Evolutionary conservation across 2,113 vertebrate genomes (phyloP).

Genomic region (Dunckerocampus dactyliophorus): DNA sequence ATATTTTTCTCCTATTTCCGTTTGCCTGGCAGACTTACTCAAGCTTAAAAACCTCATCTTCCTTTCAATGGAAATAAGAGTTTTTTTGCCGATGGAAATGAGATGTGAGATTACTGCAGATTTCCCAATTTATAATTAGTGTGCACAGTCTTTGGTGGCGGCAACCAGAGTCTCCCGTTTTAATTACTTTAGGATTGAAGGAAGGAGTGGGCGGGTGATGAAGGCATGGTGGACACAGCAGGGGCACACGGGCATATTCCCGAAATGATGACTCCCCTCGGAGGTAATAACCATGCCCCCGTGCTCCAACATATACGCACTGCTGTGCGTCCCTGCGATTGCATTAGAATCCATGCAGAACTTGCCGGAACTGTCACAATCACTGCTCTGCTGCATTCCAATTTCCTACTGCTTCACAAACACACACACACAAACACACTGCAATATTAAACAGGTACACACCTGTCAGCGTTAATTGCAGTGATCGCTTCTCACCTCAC

Average conservation of each 20-base stretch:
- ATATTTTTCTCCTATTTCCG: slow-evolving; percentile 62
- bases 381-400: slow-evolving; percentile 68
- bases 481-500: slow-evolving; percentile 39
- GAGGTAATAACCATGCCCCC: slow-evolving; percentile 17
- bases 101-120: slow-evolving; percentile 64
- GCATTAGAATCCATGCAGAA: slow-evolving; percentile 50
- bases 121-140: slow-evolving; percentile 66
- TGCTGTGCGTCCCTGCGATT: slow-evolving; percentile 29
- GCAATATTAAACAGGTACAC: slow-evolving; percentile 64
- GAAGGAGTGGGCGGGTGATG: slow-evolving; percentile 8
- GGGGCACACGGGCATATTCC: slow-evolving; percentile 41
- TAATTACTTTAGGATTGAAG: slow-evolving; percentile 57
- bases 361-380: slow-evolving; percentile 58
- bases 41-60: slow-evolving; percentile 67
- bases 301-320: slow-evolving; percentile 30
- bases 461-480: slow-evolving; percentile 70
- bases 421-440: slow-evolving; percentile 24
- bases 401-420: slow-evolving; percentile 45
- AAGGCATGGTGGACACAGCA: slow-evolving; percentile 16
- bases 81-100: slow-evolving; percentile 65
- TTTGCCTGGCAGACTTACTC: slow-evolving; percentile 58
- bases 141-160: slow-evolving; percentile 46
- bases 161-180: slow-evolving; percentile 46
- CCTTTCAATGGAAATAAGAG: slow-evolving; percentile 63
- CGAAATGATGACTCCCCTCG: slow-evolving; percentile 29